Percentiles rank a stretch among this genome's conserved stretches.
These are phyloP conservation scores for Allobates femoralis DNA, from an alignment of 2,797 vertebrate species.

Conservation along the genomic window DNA sequence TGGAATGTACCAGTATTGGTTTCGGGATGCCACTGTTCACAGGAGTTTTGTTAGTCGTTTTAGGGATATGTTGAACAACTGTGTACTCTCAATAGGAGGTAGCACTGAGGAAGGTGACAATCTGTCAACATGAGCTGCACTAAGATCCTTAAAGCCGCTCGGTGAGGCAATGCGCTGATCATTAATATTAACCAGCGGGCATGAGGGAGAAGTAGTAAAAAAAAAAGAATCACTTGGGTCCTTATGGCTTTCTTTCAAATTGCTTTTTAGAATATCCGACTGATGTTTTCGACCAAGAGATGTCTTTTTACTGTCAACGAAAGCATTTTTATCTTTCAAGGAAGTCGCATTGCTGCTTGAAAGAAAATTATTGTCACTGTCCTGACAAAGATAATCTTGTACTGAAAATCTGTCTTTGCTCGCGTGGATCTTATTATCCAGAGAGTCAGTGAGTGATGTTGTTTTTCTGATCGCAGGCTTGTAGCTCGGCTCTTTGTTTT, in stretches of 20 bases:
- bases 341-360: constrained; percentile 30
- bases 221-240: constrained; percentile 73
- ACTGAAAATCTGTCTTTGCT: constrained; percentile 48
- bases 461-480: constrained; percentile 55
- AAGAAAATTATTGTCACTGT: constrained; percentile 71
- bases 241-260: constrained; percentile 70
- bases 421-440: constrained; percentile 55
- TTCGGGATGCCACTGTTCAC: constrained; percentile 86
- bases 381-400: constrained; percentile 64
- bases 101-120: constrained; percentile 67
- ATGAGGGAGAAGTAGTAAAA: constrained; percentile 68
- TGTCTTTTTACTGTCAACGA: constrained; percentile 72
- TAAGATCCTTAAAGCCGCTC: constrained; percentile 71
- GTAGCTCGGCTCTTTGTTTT: constrained; percentile 50
- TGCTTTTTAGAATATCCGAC: constrained; percentile 74
- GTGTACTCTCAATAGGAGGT: constrained; percentile 70
- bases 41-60: constrained; percentile 79
- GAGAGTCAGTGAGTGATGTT: constrained; percentile 50
- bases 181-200: constrained; percentile 74
- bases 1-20: constrained; percentile 77
- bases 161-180: constrained; percentile 70
- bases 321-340: constrained; percentile 62
- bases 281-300: constrained; percentile 76
- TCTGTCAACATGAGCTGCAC: constrained; percentile 63
- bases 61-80: constrained; percentile 74